phyloP scores from a whole-genome alignment of 1,140 invertebrate species.

The Trichoplusia ni region DNA sequence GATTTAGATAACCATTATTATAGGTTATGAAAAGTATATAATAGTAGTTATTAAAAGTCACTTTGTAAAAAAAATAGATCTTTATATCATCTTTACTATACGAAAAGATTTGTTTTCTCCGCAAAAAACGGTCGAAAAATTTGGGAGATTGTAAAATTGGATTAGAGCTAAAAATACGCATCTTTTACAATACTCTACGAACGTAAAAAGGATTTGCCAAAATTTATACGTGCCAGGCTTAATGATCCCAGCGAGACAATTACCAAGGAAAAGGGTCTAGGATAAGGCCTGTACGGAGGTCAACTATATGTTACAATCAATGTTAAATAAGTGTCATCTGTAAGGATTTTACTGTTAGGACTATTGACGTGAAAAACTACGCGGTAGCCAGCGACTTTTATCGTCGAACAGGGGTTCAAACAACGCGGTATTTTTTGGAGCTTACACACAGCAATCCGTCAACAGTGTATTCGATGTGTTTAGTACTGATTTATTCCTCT shows the following conservation, averaged over 20 bases:
- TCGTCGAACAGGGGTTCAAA: slow-evolving; percentile 22
- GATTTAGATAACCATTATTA: no score
- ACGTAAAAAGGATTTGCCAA: slow-evolving; percentile 28
- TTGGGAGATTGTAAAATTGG: no score
- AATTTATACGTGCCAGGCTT: slow-evolving; percentile 45
- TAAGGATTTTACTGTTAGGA: slow-evolving; percentile 20
- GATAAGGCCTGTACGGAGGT: slow-evolving; percentile 20
- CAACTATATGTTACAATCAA: slow-evolving; percentile 49
- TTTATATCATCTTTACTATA: no score
- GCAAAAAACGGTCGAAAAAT: no score
- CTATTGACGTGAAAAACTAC: slow-evolving; percentile 30
- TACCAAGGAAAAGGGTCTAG: slow-evolving; percentile 46
- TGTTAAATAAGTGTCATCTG: slow-evolving; percentile 28
- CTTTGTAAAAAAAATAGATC: no score
- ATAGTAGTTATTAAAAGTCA: no score
- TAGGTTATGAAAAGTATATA: no score
- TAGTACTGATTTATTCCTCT: slow-evolving; percentile 21
- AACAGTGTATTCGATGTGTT: slow-evolving; percentile 12
- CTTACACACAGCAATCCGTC: slow-evolving; percentile 14
- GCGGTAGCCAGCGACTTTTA: background rate
- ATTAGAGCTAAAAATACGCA: no score
- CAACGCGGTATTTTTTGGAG: slow-evolving; percentile 10
- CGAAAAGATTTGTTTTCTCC: no score
- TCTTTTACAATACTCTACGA: no score
- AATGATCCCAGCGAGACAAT: slow-evolving; percentile 44